Conservation (phyloP, 2,888 invertebrate genomes). For the Drosophila eohydei region DNA sequence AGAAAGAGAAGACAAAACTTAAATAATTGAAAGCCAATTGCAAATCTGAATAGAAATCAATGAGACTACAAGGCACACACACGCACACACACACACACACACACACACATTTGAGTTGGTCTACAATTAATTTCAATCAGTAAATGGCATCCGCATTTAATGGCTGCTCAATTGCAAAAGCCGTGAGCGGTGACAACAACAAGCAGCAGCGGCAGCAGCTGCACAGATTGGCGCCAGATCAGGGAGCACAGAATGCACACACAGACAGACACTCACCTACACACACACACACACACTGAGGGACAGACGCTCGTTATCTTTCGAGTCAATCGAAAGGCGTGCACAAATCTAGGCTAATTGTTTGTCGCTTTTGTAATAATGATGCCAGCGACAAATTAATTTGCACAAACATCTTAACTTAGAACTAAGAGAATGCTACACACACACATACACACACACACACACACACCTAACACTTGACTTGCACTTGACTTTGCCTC, state of each 20-base stretch:
- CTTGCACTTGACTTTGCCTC: conserved; percentile 23
- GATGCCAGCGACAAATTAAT: conserved; percentile 83
- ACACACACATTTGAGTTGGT: conserved; percentile 13
- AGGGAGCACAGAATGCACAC: conserved; percentile 1
- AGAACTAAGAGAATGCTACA: conserved; percentile 51
- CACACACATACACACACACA: conserved; percentile 8
- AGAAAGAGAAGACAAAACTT: not conserved
- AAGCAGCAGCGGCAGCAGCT: conserved; percentile 6
- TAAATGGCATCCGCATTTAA: conserved; percentile 65
- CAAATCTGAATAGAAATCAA: not conserved
- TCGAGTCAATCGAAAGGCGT: conserved; percentile 19
- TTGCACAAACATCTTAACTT: conserved; percentile 81
- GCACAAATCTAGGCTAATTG: conserved; percentile 81
- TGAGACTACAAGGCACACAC: not conserved
- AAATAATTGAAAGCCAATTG: not conserved
- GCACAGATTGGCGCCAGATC: conserved; percentile 35
- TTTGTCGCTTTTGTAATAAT: conserved; percentile 81
- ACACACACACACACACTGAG: not conserved
- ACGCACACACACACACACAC: conserved; percentile 1
- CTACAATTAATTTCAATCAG: conserved; percentile 76
- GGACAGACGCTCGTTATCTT: conserved; percentile 16
- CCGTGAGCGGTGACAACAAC: conserved; percentile 36
- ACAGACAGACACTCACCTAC: conserved; percentile 5
- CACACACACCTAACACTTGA: conserved; percentile 10
- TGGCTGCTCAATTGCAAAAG: conserved; percentile 63